Percentiles rank a stretch among this genome's conserved stretches.
Evolutionary conservation across 2,797 vertebrate genomes (phyloP).

Genomic region (Hypotaenidia okinawae): DNA sequence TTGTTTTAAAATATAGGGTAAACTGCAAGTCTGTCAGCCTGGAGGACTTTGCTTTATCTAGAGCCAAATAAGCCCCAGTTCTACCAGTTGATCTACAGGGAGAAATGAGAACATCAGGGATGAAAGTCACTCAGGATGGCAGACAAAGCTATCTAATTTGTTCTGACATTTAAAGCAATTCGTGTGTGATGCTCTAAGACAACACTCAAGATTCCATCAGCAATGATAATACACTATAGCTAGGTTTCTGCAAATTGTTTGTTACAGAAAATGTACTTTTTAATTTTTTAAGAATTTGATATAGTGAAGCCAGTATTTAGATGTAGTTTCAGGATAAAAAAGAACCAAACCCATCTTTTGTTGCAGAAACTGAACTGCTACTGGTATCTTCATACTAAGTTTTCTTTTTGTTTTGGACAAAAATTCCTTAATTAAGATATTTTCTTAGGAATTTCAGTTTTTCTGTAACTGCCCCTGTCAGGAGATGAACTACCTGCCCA

Average conservation of each 20-base stretch:
- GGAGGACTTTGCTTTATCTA: not conserved
- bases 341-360: not conserved
- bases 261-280: not conserved
- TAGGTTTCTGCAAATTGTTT: not conserved
- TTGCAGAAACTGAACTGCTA: not conserved
- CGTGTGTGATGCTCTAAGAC: slow-evolving; percentile 39
- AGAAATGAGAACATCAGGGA: not conserved
- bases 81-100: not conserved
- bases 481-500: not conserved
- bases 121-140: slow-evolving; percentile 11
- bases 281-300: not conserved
- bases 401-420: not conserved
- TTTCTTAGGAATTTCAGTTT: not conserved
- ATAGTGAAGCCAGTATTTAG: not conserved
- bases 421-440: not conserved
- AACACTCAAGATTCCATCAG: slow-evolving; percentile 6
- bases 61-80: not conserved
- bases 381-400: not conserved
- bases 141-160: not conserved
- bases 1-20: not conserved
- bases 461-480: not conserved
- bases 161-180: slow-evolving; percentile 42
- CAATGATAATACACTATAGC: not conserved
- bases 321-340: not conserved
- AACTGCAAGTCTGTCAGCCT: not conserved